Evolutionary conservation across 1,140 invertebrate genomes (phyloP), one percentile per base, ranked within the genome.

Genomic region (Nephotettix cincticeps): DNA sequence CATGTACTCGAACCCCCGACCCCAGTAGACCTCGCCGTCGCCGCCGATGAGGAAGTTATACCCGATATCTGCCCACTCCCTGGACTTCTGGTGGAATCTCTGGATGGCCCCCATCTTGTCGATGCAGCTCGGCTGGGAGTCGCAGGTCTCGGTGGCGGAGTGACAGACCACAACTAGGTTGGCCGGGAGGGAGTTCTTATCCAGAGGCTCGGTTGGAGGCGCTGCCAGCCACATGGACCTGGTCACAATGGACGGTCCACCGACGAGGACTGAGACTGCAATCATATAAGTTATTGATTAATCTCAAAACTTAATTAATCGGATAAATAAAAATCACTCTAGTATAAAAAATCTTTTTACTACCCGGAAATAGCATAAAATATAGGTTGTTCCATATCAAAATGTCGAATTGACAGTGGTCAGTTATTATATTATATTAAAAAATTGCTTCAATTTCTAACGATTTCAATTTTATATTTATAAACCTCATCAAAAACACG

Each of bases 41-140:
- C 85, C 86, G 1, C 88, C 89, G 40, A 91, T 84, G 28, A 89
- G 70, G 76, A 92, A 92, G 77, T 86, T 92, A 75, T 89, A 90
- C 25, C 81, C 85, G 17, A 89, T 91, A 76, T 93, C 92, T 76
- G 81, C 84, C 90, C 90, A 93, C 13, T 43, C 2, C 54, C 30
- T 32, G 17, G 32, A 14, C 29, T 64, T 23, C 4, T 64, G 64
- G 17, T 71, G 69, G 23, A 43, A 28, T 17, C 4, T 1, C 30
- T 71, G 69, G 11, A 66, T 28, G 17, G 1, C 25, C n/a, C 40
- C 13, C 11, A 71, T 19, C 19, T 29, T 9, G 14, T 51, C 1
- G 9, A 21, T 21, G 27, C 69, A 71, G 4, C 47, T 36, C n/a
- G 25, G 14, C 4, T 27, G 13, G 58, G 19, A 40, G 14, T n/a